Conservation (phyloP, 2,113 vertebrate species). For the Podarcis raffonei region DNA sequence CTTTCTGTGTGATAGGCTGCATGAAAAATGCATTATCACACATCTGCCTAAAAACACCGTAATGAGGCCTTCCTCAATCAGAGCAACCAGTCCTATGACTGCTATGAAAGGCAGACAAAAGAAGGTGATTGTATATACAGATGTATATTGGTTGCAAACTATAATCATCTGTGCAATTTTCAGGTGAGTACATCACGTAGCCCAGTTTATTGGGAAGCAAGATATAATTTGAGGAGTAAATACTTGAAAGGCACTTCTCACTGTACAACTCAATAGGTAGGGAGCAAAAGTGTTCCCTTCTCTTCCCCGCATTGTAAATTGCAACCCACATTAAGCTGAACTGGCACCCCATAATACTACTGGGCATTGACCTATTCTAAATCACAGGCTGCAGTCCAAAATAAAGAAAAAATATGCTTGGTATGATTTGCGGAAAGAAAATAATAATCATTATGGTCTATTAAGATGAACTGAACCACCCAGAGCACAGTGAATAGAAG, state of each 20-base stretch:
- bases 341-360: constrained; percentile 34
- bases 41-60: background rate
- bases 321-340: constrained; percentile 42
- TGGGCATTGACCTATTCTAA: constrained; percentile 45
- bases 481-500: constrained; percentile 1
- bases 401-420: constrained; percentile 43
- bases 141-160: background rate
- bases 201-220: constrained; percentile 37
- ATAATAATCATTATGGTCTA: constrained; percentile 47
- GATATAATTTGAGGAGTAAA: constrained; percentile 26
- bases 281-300: background rate
- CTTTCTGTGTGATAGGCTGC: background rate
- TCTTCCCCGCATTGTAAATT: constrained; percentile 1
- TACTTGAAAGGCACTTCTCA: constrained; percentile 12
- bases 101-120: background rate
- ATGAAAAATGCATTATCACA: background rate
- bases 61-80: background rate
- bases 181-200: constrained; percentile 16
- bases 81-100: too few relatives aligned
- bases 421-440: constrained; percentile 50
- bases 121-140: background rate
- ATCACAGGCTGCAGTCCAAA: constrained; percentile 36
- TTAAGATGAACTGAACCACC: constrained; percentile 39
- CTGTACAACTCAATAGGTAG: constrained; percentile 13
- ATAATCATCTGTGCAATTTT: constrained; percentile 49